Conservation (phyloP, 2,888 invertebrate genomes). For the Trichogramma dendrolimi region DNA sequence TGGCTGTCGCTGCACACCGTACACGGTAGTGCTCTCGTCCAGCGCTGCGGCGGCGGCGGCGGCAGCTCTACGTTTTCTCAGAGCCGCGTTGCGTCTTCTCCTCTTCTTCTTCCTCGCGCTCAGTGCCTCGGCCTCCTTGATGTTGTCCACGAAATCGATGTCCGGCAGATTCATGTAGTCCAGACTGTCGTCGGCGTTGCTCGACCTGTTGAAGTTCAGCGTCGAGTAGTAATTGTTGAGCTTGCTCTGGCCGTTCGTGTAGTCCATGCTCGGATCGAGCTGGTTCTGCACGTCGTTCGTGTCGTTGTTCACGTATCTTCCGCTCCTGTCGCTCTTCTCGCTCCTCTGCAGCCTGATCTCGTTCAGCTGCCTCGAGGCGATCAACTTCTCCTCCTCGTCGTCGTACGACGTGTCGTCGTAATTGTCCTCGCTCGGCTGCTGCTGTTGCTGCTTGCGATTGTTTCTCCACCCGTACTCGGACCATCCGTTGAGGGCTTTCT, state of each 20-base stretch:
- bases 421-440: constrained; percentile 28
- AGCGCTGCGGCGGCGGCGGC: neutral
- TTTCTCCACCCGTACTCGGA: constrained; percentile 32
- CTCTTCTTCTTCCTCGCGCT: neutral
- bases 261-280: constrained; percentile 39
- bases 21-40: constrained; percentile 29
- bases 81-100: too few species aligned
- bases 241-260: constrained; percentile 38
- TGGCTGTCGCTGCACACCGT: constrained; percentile 46
- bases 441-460: constrained; percentile 16
- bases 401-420: constrained; percentile 37
- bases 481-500: constrained; percentile 26
- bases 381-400: constrained; percentile 33
- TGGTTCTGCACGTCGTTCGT: constrained; percentile 29
- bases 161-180: constrained; percentile 29
- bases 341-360: constrained; percentile 43
- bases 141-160: constrained; percentile 32
- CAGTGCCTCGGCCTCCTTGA: constrained; percentile 27
- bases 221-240: constrained; percentile 31
- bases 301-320: constrained; percentile 28
- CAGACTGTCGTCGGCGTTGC: constrained; percentile 22
- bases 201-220: constrained; percentile 22
- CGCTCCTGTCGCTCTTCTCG: constrained; percentile 21
- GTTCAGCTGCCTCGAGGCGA: constrained; percentile 27
- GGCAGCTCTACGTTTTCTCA: neutral